These are phyloP conservation scores for Sebastes taczanowskii DNA, from an alignment of 2,797 vertebrate species.

Conservation along the genomic window DNA sequence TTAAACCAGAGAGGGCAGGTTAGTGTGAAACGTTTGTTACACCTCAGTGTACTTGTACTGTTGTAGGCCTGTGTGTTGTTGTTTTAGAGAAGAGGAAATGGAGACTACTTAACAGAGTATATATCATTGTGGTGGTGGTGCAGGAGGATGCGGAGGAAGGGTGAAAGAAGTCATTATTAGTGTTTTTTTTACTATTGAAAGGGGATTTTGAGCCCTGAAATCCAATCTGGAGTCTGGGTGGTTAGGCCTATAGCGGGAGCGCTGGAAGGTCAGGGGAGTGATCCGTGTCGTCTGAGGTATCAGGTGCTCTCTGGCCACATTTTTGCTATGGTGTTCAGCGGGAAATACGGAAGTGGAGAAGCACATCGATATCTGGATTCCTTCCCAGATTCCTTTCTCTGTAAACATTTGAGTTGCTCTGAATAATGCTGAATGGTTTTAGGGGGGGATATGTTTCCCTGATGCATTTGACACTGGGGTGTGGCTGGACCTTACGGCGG, in stretches of 20 bases:
- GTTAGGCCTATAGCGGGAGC: neutral
- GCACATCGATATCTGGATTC: constrained; percentile 21
- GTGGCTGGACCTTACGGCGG: neutral
- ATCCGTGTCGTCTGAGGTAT: constrained; percentile 32
- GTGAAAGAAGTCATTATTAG: neutral
- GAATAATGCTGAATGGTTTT: neutral
- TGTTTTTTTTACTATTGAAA: constrained; percentile 1
- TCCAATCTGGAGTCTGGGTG: constrained; percentile 10
- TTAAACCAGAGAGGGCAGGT: constrained; percentile 17
- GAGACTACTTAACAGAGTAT: neutral
- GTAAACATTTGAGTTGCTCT: constrained; percentile 25
- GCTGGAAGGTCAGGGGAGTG: constrained; percentile 29
- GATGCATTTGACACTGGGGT: constrained; percentile 19
- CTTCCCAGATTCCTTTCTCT: constrained; percentile 23
- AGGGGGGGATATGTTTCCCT: neutral
- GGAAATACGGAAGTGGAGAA: constrained; percentile 11
- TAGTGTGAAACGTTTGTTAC: constrained; percentile 44
- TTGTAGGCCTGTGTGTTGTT: neutral
- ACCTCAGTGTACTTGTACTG: constrained; percentile 8
- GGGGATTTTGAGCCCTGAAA: constrained; percentile 41
- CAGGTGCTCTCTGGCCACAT: constrained; percentile 24
- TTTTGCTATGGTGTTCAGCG: constrained; percentile 40
- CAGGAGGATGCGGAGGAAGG: neutral
- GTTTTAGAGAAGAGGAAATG: neutral
- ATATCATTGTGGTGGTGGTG: neutral